A percentile compares a stretch with the other conserved stretches of the same genome.
phyloP scores from a whole-genome alignment of 2,888 invertebrate species.

The Nomada ruficornis region DNA sequence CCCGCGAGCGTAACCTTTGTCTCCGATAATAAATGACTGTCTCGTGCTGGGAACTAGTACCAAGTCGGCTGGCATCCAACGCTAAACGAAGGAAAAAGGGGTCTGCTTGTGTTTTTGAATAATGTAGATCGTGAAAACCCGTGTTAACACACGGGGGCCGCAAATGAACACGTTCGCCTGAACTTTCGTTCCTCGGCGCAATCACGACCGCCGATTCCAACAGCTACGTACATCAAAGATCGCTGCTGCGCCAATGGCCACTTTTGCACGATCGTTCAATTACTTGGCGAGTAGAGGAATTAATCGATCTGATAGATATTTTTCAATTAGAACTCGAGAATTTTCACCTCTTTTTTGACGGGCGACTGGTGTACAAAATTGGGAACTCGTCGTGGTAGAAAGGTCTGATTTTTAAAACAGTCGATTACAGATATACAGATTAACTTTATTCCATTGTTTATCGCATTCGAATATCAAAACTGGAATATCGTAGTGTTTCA shows the following conservation, averaged over 20 bases:
- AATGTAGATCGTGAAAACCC: slow-evolving; percentile 51
- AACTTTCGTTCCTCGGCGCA: slow-evolving; percentile 18
- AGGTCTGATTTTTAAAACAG: background rate
- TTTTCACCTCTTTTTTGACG: background rate
- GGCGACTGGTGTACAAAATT: slow-evolving; percentile 6
- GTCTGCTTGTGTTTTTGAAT: slow-evolving; percentile 53
- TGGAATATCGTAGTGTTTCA: too few species aligned
- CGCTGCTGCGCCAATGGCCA: background rate
- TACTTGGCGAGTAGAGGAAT: slow-evolving; percentile 1
- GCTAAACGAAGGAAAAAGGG: slow-evolving; percentile 29
- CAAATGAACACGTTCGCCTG: slow-evolving; percentile 36
- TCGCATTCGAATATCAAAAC: too few species aligned
- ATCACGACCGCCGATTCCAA: background rate
- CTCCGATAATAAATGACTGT: slow-evolving; percentile 78
- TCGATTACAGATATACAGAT: too few species aligned
- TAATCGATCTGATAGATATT: background rate
- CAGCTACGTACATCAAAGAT: slow-evolving; percentile 11
- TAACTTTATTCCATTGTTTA: too few species aligned
- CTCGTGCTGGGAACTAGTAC: slow-evolving; percentile 70
- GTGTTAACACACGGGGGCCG: slow-evolving; percentile 34
- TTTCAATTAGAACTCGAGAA: slow-evolving; percentile 1
- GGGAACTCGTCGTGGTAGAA: background rate
- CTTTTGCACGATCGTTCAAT: slow-evolving; percentile 34
- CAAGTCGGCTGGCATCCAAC: slow-evolving; percentile 40
- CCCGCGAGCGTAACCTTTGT: slow-evolving; percentile 76